These are phyloP conservation scores for Cottoperca gobio DNA, from an alignment of 2,797 vertebrate species.

Conservation along the genomic window DNA sequence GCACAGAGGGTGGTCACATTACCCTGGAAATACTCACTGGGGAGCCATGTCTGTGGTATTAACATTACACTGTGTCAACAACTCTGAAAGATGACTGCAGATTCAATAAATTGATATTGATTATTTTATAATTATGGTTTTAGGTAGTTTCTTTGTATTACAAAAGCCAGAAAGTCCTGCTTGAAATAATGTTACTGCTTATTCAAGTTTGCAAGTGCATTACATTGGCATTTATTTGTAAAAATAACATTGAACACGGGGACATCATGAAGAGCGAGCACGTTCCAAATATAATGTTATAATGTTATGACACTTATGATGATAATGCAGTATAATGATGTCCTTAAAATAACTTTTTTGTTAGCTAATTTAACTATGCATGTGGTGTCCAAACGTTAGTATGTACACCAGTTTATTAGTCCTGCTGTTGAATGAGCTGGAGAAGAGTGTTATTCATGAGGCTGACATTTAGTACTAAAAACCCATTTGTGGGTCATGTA, in stretches of 20 bases:
- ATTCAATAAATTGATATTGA: not conserved
- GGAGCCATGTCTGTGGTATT: constrained; percentile 36
- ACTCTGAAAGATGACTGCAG: not conserved
- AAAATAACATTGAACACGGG: not conserved
- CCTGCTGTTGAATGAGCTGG: not conserved
- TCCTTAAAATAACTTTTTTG: not conserved
- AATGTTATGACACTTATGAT: not conserved
- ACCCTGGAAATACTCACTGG: constrained; percentile 10
- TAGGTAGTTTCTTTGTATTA: not conserved
- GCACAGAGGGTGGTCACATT: constrained; percentile 32
- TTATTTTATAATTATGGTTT: not conserved
- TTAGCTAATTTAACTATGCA: not conserved
- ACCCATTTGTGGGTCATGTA: not conserved
- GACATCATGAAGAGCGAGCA: not conserved
- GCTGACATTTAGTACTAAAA: not conserved
- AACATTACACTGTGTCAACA: constrained; percentile 18
- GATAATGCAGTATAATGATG: not conserved
- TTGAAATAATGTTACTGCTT: not conserved
- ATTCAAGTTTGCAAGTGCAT: no score
- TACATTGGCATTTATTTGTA: not conserved
- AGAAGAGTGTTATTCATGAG: not conserved
- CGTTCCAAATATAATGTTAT: not conserved
- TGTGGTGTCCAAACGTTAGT: not conserved
- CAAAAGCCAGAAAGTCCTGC: not conserved
- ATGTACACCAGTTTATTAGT: not conserved